phyloP scores from a whole-genome alignment of 2,888 invertebrate species.

The Patella ulyssiponensis region DNA sequence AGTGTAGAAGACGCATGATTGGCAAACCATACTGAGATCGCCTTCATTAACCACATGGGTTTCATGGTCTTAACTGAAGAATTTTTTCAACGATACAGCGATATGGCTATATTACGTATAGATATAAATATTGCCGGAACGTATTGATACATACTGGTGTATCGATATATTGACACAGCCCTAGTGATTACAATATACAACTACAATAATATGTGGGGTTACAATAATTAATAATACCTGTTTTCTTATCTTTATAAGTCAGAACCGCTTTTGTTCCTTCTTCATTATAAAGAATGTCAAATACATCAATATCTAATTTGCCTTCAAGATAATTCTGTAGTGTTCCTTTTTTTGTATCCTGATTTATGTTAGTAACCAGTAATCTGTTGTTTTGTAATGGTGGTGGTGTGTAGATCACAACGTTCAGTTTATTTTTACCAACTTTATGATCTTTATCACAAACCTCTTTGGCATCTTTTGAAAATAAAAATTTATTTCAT shows the following conservation, averaged over 20 bases:
- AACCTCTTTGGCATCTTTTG: background rate
- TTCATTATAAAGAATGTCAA: background rate
- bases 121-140: no score
- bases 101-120: no score
- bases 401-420: background rate
- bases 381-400: background rate
- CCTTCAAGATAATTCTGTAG: background rate
- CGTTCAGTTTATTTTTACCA: background rate
- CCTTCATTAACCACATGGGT: no score
- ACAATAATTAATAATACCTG: background rate
- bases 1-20: no score
- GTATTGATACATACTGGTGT: no score
- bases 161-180: no score
- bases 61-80: no score
- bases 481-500: no score
- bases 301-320: background rate
- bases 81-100: no score
- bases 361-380: background rate
- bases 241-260: background rate
- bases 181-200: no score
- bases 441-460: background rate
- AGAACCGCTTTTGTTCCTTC: background rate
- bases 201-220: no score
- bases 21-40: no score
- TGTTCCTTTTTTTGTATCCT: background rate